Evolutionary conservation across 2,888 invertebrate species (phyloP), one percentile per base, ranked within the genome.

Genomic region (Nematopogon swammerdamellus): DNA sequence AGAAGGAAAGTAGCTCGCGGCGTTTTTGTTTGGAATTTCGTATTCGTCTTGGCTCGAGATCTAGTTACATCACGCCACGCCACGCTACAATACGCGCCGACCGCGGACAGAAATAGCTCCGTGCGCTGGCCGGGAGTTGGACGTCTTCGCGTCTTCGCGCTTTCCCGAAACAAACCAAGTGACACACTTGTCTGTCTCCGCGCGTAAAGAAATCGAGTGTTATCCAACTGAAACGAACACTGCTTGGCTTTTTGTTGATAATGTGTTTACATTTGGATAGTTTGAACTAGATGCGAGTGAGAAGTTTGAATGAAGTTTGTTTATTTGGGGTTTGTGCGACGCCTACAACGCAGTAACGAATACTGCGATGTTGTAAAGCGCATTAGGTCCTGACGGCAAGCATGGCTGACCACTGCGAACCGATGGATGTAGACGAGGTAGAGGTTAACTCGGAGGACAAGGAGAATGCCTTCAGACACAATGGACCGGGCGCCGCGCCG

Each of bases 381-480:
- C n/a, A 14, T 25, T 10, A 25, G 10, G 10, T 4, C 10, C 10
- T 10, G 25, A 6, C 5, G 25, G 52, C 55, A 19, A 57, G 55
- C 58, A 77, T 76, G 76, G 73, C 74, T 66, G 67, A 71, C 53
- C 60, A 62, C 52, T 58, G 58, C 19, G 74, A 74, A 65, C 70
- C 74, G 0, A 76, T 79, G 75, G 77, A 77, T 51, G 61, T 75
- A 54, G 76, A 71, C 57, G 58, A 56, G 46, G 61, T 68, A 49
- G 64, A 69, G 53, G 74, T n/a, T n/a, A n/a, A 71, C 48, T 76
- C 73, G 58, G 77, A 79, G 53, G 68, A 77, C 56, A 79, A 77
- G 59, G 79, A 79, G 55, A 79, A 77, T 54, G 64, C 65, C 51
- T 67, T 63, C 53, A 68, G 68, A 46, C 68, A 68, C 52, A 70